Conservation (phyloP, 2,113 vertebrate genomes). For the Panthera leo region DNA sequence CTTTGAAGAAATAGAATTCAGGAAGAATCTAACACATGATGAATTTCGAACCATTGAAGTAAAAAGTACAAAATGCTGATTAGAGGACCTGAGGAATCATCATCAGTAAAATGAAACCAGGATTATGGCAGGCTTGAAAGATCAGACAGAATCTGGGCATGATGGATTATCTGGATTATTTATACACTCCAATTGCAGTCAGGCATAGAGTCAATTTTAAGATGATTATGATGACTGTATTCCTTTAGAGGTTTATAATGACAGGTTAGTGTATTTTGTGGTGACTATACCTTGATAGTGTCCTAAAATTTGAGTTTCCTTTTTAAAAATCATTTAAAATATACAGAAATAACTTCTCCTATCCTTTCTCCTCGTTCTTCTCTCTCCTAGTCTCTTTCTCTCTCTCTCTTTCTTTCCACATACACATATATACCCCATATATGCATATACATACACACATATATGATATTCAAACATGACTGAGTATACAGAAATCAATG, state of each 20-base stretch:
- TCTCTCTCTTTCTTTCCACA: not conserved
- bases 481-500: not conserved
- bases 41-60: not conserved
- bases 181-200: not conserved
- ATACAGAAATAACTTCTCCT: not conserved
- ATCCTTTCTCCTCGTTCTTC: rapidly evolving
- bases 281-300: not conserved
- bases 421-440: not conserved
- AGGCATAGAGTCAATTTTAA: not conserved
- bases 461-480: not conserved
- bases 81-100: not conserved
- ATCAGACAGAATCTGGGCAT: not conserved
- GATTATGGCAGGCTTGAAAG: constrained; percentile 14
- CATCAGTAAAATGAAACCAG: not conserved
- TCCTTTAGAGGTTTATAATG: not conserved
- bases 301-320: not conserved
- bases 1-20: not conserved
- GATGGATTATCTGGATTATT: not conserved
- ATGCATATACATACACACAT: not conserved
- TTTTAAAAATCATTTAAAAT: not conserved
- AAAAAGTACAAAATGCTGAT: not conserved
- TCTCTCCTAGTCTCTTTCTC: not conserved
- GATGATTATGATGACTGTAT: not conserved
- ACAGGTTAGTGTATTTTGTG: not conserved
- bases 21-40: not conserved